A percentile compares a stretch with the other conserved stretches of the same genome.
Evolutionary conservation across 2,888 invertebrate genomes (phyloP).

Genomic region (Alloscopus bannaensis): DNA sequence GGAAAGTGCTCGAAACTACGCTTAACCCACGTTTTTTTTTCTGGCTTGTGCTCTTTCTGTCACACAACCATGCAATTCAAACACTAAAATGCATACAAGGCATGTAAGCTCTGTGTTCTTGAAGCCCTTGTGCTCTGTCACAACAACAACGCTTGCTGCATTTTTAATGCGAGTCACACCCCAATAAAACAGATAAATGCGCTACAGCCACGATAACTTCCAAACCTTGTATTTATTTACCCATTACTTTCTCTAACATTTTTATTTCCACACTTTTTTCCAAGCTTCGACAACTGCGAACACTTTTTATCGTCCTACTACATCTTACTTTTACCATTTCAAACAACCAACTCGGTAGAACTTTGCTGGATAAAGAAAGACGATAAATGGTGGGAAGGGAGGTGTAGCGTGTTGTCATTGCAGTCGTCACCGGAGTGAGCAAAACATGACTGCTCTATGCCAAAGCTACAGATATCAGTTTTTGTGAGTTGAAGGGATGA

Average conservation of each 20-base stretch:
- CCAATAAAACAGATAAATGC: constrained; percentile 50
- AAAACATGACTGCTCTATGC: constrained; percentile 6
- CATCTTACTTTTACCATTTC: constrained; percentile 7
- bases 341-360: not conserved
- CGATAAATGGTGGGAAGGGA: constrained; percentile 25
- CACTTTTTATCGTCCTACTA: constrained; percentile 26
- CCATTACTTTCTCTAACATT: constrained; percentile 35
- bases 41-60: too few relatives aligned
- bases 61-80: not conserved
- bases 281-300: not conserved
- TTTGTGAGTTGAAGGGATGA: constrained; percentile 21
- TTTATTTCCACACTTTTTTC: constrained; percentile 9
- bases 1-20: too few relatives aligned
- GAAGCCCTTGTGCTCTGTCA: too few relatives aligned
- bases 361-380: constrained; percentile 19
- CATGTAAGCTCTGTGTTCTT: too few relatives aligned
- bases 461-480: constrained; percentile 34
- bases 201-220: not conserved
- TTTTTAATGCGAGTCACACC: constrained; percentile 48
- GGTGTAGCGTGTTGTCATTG: constrained; percentile 31
- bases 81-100: too few relatives aligned
- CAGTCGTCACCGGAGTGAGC: constrained; percentile 34
- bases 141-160: constrained; percentile 6
- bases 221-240: constrained; percentile 45
- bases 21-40: too few relatives aligned